Conservation (phyloP, 2,113 vertebrate genomes). For the Notiomystis cincta region DNA sequence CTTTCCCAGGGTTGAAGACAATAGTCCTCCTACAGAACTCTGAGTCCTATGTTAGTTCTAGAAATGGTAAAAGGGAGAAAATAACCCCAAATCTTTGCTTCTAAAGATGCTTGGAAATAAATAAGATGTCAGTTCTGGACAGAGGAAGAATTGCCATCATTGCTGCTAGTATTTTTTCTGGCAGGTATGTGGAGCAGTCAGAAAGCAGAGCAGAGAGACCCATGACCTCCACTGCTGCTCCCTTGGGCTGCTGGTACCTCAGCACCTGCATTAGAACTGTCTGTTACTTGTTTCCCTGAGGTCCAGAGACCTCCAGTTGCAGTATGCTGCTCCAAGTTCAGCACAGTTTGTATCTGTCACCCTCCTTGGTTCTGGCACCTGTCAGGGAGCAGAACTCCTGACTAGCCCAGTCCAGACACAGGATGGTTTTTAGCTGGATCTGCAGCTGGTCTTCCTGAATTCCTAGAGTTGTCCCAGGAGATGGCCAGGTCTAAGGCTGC, state of each 20-base stretch:
- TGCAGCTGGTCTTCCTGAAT: neutral
- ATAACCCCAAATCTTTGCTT: accelerated
- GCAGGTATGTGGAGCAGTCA: neutral
- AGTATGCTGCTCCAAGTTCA: neutral
- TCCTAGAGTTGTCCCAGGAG: neutral
- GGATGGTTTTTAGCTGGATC: neutral
- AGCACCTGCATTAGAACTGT: accelerated
- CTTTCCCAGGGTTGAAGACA: neutral
- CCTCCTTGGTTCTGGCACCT: neutral
- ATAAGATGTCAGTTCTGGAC: neutral
- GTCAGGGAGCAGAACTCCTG: neutral
- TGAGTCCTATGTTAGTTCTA: neutral
- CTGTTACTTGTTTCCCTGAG: neutral
- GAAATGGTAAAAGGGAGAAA: neutral
- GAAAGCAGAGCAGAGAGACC: neutral
- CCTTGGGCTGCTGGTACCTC: neutral
- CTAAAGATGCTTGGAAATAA: neutral
- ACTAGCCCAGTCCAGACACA: neutral
- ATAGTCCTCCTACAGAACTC: neutral
- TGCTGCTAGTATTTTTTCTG: neutral
- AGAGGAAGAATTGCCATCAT: neutral
- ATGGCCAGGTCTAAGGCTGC: neutral
- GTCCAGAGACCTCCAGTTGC: neutral
- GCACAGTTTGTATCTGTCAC: neutral
- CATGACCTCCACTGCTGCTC: neutral